A percentile compares a stretch with the other conserved stretches of the same genome.
Conservation (phyloP, 2,113 vertebrate species). For the Chloroceryle aenea region DNA sequence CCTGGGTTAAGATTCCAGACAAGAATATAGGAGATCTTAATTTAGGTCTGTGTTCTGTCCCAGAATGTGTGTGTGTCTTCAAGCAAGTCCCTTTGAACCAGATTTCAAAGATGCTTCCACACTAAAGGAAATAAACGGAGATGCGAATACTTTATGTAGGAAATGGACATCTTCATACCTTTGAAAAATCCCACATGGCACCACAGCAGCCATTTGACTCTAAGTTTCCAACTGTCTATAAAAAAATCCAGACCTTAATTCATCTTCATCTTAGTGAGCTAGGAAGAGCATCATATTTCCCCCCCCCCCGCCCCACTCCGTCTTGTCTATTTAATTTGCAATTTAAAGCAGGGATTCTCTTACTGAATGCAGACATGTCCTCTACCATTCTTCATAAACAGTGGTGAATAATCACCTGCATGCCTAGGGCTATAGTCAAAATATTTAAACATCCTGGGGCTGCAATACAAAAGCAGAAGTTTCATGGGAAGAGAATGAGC, state of each 20-base stretch:
- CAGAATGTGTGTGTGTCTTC: neutral
- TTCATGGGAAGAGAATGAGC: neutral
- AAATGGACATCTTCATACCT: neutral
- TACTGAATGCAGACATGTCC: neutral
- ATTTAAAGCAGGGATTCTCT: neutral
- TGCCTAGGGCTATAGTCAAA: neutral
- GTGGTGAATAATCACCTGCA: neutral
- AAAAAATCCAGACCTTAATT: neutral
- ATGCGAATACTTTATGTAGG: neutral
- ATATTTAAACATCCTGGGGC: neutral
- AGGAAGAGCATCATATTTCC: neutral
- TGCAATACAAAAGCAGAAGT: neutral
- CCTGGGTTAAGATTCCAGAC: neutral
- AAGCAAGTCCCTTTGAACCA: neutral
- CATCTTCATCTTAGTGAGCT: neutral
- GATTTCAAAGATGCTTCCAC: neutral
- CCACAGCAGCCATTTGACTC: neutral
- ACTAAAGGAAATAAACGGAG: neutral
- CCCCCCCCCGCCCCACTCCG: neutral
- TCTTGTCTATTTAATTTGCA: neutral
- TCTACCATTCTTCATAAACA: neutral
- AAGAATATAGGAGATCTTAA: neutral
- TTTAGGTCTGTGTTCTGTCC: neutral
- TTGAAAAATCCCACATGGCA: constrained; percentile 10
- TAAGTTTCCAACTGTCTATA: neutral